A percentile compares a stretch with the other conserved stretches of the same genome.
phyloP scores from a whole-genome alignment of 2,797 vertebrate genomes.

The Melanotaenia nigrans region DNA sequence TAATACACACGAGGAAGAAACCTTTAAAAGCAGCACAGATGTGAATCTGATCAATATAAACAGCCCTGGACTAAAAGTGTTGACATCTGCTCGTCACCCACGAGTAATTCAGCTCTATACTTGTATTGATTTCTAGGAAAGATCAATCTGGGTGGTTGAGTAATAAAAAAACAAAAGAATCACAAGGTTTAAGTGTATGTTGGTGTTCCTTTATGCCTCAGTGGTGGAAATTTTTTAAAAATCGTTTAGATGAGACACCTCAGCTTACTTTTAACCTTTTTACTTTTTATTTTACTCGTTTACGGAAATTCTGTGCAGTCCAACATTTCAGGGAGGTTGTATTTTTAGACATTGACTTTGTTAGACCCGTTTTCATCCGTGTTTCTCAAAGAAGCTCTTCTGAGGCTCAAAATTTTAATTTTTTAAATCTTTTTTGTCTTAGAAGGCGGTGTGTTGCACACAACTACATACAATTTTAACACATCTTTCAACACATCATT shows the following conservation, averaged over 20 bases:
- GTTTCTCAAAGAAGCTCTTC: no score
- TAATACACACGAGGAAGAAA: conserved; percentile 20
- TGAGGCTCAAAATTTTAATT: no score
- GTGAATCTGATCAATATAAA: conserved; percentile 56
- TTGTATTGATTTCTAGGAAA: conserved; percentile 53
- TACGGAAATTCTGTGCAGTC: no score
- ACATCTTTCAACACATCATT: no score
- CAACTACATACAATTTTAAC: no score
- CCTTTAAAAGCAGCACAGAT: conserved; percentile 51
- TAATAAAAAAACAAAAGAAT: conserved; percentile 32
- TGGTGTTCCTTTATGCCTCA: conserved; percentile 30
- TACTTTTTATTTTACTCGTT: no score
- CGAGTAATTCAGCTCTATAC: conserved; percentile 37
- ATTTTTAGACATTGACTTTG: no score
- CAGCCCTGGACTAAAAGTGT: conserved; percentile 26
- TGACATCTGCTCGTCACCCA: conserved; percentile 44
- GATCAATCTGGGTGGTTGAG: conserved; percentile 50
- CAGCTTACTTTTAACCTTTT: conserved; percentile 5
- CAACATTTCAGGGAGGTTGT: no score
- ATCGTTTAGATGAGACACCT: neutral
- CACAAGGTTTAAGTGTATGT: neutral
- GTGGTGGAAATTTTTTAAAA: neutral
- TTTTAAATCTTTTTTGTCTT: no score
- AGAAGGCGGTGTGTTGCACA: no score
- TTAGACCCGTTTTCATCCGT: no score